A percentile compares a stretch with the other conserved stretches of the same genome.
These are phyloP conservation scores for Paratrypauchen microcephalus DNA, from an alignment of 2,797 vertebrate species.

Conservation along the genomic window DNA sequence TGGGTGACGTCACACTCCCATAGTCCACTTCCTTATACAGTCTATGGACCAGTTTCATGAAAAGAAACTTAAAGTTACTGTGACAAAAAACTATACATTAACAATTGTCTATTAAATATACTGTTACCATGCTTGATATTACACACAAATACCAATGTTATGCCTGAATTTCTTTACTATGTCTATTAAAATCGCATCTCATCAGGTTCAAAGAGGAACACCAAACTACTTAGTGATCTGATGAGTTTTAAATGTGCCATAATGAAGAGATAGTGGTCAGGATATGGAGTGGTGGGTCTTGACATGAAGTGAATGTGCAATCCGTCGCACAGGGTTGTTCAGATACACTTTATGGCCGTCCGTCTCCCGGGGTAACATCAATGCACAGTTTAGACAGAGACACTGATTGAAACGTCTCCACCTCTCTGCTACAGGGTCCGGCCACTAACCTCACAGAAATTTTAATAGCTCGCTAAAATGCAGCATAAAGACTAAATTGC, in stretches of 20 bases:
- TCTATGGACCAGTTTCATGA: too few species aligned
- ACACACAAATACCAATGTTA: not conserved
- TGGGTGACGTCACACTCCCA: too few species aligned
- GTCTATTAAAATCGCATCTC: not conserved
- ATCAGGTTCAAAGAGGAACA: not conserved
- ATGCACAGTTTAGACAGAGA: constrained; percentile 54
- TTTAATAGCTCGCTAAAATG: constrained; percentile 79
- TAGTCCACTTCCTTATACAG: too few species aligned
- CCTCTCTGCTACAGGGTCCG: constrained; percentile 54
- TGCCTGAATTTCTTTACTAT: not conserved
- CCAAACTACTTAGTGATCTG: constrained; percentile 1
- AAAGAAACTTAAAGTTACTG: too few species aligned
- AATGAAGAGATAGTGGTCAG: constrained; percentile 24
- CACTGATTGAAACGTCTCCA: constrained; percentile 53
- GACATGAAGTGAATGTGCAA: constrained; percentile 31
- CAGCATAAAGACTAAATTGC: constrained; percentile 73
- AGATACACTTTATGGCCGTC: constrained; percentile 55
- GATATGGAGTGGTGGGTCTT: constrained; percentile 29
- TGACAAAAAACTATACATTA: too few species aligned
- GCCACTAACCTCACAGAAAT: constrained; percentile 67
- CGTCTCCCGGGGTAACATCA: constrained; percentile 39
- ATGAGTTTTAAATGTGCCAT: constrained; percentile 34
- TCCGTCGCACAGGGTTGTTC: constrained; percentile 56
- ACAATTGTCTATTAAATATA: not conserved
- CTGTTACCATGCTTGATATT: not conserved